A percentile compares a stretch with the other conserved stretches of the same genome.
Evolutionary conservation across 2,888 invertebrate species (phyloP).

Genomic region (Stegana nigrithorax): DNA sequence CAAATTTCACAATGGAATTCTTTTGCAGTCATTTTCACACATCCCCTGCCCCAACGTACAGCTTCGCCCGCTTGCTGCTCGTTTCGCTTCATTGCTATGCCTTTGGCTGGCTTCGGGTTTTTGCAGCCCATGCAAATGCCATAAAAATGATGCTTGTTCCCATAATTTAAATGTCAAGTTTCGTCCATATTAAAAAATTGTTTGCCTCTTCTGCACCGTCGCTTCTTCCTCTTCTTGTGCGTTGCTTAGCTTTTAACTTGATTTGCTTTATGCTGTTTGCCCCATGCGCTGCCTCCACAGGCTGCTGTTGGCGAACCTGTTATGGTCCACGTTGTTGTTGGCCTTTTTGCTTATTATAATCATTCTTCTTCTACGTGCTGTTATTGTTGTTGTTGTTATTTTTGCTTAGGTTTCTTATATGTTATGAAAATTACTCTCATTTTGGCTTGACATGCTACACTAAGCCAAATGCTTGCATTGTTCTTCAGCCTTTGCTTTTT

Average conservation of each 20-base stretch:
- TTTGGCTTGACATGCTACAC: conserved; percentile 24
- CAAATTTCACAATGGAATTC: too few relatives aligned
- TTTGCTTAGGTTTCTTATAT: conserved; percentile 38
- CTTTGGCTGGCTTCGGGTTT: too few relatives aligned
- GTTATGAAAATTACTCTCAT: conserved; percentile 46
- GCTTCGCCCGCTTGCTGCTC: too few relatives aligned
- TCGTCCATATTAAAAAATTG: conserved; percentile 66
- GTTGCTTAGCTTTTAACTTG: conserved; percentile 9
- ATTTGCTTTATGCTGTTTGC: conserved; percentile 24
- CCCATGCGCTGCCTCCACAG: not conserved
- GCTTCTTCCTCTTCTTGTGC: conserved; percentile 22
- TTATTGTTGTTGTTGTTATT: conserved; percentile 25
- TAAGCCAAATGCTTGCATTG: not conserved
- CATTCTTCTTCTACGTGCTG: conserved; percentile 12
- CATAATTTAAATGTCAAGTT: conserved; percentile 69
- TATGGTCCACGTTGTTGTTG: not conserved
- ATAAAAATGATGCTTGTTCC: conserved; percentile 61
- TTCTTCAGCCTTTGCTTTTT: too few relatives aligned
- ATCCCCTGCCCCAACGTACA: too few relatives aligned
- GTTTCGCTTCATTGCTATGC: too few relatives aligned
- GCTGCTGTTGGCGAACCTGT: conserved; percentile 2
- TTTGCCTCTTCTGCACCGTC: conserved; percentile 17
- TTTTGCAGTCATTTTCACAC: too few relatives aligned
- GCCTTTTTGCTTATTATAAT: not conserved
- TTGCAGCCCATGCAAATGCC: too few relatives aligned